Conservation (phyloP, 1,140 invertebrate species). For the Diorhabda elongata region DNA sequence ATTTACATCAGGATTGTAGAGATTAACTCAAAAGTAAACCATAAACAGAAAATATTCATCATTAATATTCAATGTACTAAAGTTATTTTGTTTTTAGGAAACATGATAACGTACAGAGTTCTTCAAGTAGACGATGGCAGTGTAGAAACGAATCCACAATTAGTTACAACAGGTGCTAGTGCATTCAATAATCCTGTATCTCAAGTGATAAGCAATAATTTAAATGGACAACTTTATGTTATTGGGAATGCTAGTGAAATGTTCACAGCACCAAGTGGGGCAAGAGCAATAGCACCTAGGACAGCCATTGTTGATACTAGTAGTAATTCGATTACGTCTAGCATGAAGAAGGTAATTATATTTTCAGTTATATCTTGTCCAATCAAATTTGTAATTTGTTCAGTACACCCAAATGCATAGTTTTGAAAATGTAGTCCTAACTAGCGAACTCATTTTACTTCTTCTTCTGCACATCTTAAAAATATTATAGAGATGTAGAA, state of each 20-base stretch:
- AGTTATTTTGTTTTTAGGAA: constrained; percentile 13
- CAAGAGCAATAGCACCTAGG: constrained; percentile 53
- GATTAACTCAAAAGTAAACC: too few relatives aligned
- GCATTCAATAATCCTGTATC: constrained; percentile 26
- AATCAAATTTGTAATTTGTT: not conserved
- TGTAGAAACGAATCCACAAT: constrained; percentile 37
- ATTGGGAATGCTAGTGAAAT: constrained; percentile 56
- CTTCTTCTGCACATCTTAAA: too few relatives aligned
- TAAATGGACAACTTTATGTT: constrained; percentile 54
- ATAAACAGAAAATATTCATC: too few relatives aligned
- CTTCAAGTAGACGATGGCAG: constrained; percentile 44
- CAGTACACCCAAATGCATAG: too few relatives aligned
- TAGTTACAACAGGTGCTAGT: constrained; percentile 34
- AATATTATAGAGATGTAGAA: too few relatives aligned
- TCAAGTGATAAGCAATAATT: constrained; percentile 42
- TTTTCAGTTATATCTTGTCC: constrained; percentile 3
- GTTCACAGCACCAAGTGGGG: constrained; percentile 48
- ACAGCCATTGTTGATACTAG: constrained; percentile 50
- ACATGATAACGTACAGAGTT: constrained; percentile 44
- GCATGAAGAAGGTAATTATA: constrained; percentile 51
- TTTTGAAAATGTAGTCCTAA: too few relatives aligned
- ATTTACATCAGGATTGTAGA: too few relatives aligned
- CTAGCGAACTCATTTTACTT: too few relatives aligned
- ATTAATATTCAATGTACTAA: too few relatives aligned
- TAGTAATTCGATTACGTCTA: constrained; percentile 45